Conservation (phyloP, 2,888 invertebrate genomes). For the Pseudococcus viburni region DNA sequence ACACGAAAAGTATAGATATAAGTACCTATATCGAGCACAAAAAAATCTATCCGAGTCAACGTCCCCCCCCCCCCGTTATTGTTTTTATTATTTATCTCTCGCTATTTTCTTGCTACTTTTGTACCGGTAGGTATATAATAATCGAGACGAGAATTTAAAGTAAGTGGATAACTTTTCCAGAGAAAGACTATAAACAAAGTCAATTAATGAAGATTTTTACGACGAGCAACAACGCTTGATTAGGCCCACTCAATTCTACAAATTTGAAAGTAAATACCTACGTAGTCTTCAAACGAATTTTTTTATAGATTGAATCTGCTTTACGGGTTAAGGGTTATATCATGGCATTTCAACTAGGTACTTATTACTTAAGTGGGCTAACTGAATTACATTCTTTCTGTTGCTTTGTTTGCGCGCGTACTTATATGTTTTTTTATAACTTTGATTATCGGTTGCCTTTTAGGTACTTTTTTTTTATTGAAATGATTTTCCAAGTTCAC, state of each 20-base stretch:
- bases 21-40: too few species aligned
- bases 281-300: not conserved
- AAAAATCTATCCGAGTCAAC: too few species aligned
- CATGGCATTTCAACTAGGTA: not conserved
- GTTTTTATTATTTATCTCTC: not conserved
- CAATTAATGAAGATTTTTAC: slow-evolving; percentile 2
- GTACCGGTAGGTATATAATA: not conserved
- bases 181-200: slow-evolving; percentile 14
- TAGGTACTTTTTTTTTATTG: too few species aligned
- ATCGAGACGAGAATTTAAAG: slow-evolving; percentile 11
- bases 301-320: slow-evolving; percentile 2
- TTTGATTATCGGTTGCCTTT: too few species aligned
- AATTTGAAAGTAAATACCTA: not conserved
- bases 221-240: not conserved
- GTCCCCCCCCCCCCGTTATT: too few species aligned
- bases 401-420: not conserved
- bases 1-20: too few species aligned
- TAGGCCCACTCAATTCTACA: not conserved
- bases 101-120: not conserved
- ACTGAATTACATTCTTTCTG: not conserved
- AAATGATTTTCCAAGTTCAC: too few species aligned
- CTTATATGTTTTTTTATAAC: not conserved
- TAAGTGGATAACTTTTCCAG: not conserved
- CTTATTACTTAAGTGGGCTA: not conserved
- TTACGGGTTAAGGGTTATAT: not conserved